Percentiles rank a stretch among this genome's conserved stretches.
These are phyloP conservation scores for Raja brachyura DNA, from an alignment of 2,113 vertebrate species.

Conservation along the genomic window DNA sequence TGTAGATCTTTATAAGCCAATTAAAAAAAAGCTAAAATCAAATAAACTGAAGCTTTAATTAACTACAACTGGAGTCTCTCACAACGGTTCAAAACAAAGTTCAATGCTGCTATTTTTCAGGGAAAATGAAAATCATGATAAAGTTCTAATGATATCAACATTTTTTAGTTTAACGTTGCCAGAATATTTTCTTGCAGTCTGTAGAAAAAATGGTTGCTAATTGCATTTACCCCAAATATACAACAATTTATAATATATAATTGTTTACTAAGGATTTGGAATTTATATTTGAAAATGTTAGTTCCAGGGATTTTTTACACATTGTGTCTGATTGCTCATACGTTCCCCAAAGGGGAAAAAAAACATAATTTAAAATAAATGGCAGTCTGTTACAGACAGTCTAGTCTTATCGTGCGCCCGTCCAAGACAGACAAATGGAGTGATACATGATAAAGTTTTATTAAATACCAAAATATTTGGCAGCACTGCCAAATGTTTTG, in stretches of 20 bases:
- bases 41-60: constrained; percentile 9
- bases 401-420: constrained; percentile 10
- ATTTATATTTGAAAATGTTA: constrained; percentile 5
- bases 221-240: background rate
- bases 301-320: constrained; percentile 28
- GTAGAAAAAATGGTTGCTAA: background rate
- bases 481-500: constrained; percentile 1
- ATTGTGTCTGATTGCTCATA: background rate
- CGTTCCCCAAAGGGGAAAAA: background rate
- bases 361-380: constrained; percentile 8
- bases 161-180: background rate
- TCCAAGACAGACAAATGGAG: constrained; percentile 35
- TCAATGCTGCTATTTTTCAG: background rate
- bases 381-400: background rate
- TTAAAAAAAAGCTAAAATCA: constrained; percentile 14
- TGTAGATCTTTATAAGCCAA: constrained; percentile 33
- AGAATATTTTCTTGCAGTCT: background rate
- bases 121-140: background rate
- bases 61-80: constrained; percentile 7
- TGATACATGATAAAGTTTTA: constrained; percentile 29
- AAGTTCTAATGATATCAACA: background rate
- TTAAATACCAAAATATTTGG: constrained; percentile 36
- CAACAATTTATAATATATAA: background rate
- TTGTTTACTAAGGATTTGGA: background rate
- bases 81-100: background rate